Percentiles rank a stretch among this genome's conserved stretches.
phyloP scores from a whole-genome alignment of 2,113 vertebrate species.

The Ictalurus furcatus region DNA sequence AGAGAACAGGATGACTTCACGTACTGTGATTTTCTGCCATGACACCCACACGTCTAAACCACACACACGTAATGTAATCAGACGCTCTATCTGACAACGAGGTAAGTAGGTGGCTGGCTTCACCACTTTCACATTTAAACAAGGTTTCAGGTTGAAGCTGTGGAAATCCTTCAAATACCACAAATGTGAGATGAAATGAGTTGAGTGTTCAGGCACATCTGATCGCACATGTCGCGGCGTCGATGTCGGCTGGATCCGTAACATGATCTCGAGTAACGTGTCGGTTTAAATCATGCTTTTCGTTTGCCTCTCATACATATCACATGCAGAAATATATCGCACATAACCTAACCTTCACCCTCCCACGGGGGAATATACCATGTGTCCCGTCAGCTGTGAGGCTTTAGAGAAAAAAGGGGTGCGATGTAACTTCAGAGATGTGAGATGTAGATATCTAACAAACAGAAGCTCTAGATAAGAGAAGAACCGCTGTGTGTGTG shows the following conservation, averaged over 20 bases:
- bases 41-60: background rate
- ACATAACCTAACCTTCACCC: conserved; percentile 64
- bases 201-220: background rate
- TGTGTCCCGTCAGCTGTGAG: conserved; percentile 73
- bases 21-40: conserved; percentile 5
- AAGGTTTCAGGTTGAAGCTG: conserved; percentile 10
- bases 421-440: conserved; percentile 8
- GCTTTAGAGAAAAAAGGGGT: conserved; percentile 55
- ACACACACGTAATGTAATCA: background rate
- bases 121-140: conserved; percentile 9
- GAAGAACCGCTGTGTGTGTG: background rate
- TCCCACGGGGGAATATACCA: conserved; percentile 62
- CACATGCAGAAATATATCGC: conserved; percentile 21
- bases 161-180: conserved; percentile 5
- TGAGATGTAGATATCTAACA: conserved; percentile 5
- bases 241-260: background rate
- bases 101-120: background rate
- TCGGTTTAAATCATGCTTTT: background rate
- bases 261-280: background rate
- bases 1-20: conserved; percentile 3
- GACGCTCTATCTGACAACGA: background rate
- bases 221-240: background rate
- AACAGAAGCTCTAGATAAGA: background rate
- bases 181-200: background rate
- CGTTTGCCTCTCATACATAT: background rate